A percentile compares a stretch with the other conserved stretches of the same genome.
These are phyloP conservation scores for Toxotes lorentzi DNA, from an alignment of 2,797 vertebrate genomes.

Conservation along the genomic window DNA sequence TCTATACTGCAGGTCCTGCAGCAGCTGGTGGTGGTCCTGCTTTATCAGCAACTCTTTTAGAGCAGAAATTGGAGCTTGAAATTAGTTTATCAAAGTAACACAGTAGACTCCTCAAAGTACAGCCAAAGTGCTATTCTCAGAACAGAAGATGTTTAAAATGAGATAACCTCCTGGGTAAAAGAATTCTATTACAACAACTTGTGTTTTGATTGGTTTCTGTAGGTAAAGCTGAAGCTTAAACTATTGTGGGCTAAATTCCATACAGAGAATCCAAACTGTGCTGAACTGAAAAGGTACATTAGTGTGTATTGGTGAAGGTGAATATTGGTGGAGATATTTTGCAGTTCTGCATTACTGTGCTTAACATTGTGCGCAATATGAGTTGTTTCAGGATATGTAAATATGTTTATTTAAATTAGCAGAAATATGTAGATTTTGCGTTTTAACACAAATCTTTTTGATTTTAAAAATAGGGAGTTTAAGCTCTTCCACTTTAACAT, in stretches of 20 bases:
- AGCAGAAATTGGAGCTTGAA: slow-evolving; percentile 47
- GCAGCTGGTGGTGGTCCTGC: slow-evolving; percentile 56
- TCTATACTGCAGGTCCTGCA: slow-evolving; percentile 14
- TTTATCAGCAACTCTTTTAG: slow-evolving; percentile 61
- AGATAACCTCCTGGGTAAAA: not conserved
- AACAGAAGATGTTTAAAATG: slow-evolving; percentile 1
- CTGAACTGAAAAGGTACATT: not conserved
- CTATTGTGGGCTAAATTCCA: not conserved
- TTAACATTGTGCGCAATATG: not conserved
- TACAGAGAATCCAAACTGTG: not conserved
- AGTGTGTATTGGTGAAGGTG: not conserved
- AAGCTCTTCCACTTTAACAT: not conserved
- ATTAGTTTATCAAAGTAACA: slow-evolving; percentile 48
- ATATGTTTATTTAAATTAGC: not conserved
- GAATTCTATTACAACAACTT: not conserved
- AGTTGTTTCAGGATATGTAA: not conserved
- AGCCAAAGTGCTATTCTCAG: slow-evolving; percentile 1
- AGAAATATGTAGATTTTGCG: too few species aligned
- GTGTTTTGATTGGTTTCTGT: slow-evolving; percentile 12
- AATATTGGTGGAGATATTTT: not conserved
- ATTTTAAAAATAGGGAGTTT: not conserved
- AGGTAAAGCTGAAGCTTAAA: not conserved
- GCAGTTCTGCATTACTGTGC: not conserved
- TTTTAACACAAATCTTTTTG: not conserved
- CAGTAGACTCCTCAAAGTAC: slow-evolving; percentile 20